These are phyloP conservation scores for Parapsyche elsis DNA, from an alignment of 1,140 invertebrate genomes.

Conservation along the genomic window DNA sequence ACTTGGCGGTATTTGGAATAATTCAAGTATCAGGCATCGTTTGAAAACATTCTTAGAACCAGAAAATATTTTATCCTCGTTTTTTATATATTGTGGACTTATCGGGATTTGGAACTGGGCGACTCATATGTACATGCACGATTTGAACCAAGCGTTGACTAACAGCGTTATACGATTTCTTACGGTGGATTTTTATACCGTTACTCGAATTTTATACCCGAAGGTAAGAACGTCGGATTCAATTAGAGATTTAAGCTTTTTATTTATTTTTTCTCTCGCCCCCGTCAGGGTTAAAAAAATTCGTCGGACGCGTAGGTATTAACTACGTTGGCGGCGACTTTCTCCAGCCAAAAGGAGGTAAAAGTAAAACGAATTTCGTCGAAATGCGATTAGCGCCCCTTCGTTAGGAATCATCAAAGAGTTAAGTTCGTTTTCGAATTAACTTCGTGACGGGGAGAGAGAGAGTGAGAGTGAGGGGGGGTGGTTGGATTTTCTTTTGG, in stretches of 20 bases:
- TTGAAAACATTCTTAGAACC: no score
- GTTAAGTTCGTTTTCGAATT: slow-evolving; percentile 42
- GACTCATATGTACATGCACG: no score
- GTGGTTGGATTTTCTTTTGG: not conserved
- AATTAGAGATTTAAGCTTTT: slow-evolving; percentile 20
- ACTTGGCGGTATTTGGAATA: no score
- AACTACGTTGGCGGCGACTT: slow-evolving; percentile 2
- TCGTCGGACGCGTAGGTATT: not conserved
- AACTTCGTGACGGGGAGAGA: not conserved
- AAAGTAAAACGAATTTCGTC: slow-evolving; percentile 34
- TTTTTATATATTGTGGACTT: no score
- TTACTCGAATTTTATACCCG: not conserved
- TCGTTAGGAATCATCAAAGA: slow-evolving; percentile 45
- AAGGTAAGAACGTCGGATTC: not conserved
- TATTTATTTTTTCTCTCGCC: not conserved
- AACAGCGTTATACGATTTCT: not conserved
- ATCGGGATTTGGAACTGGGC: no score
- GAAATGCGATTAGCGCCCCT: slow-evolving; percentile 44
- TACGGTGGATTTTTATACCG: not conserved
- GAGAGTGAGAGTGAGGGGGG: not conserved
- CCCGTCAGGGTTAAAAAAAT: slow-evolving; percentile 9
- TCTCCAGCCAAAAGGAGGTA: not conserved
- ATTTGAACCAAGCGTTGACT: not conserved
- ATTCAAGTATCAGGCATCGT: no score
- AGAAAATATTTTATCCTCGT: no score